Conservation (phyloP, 2,888 invertebrate genomes). For the Petrolisthes manimaculis region DNA sequence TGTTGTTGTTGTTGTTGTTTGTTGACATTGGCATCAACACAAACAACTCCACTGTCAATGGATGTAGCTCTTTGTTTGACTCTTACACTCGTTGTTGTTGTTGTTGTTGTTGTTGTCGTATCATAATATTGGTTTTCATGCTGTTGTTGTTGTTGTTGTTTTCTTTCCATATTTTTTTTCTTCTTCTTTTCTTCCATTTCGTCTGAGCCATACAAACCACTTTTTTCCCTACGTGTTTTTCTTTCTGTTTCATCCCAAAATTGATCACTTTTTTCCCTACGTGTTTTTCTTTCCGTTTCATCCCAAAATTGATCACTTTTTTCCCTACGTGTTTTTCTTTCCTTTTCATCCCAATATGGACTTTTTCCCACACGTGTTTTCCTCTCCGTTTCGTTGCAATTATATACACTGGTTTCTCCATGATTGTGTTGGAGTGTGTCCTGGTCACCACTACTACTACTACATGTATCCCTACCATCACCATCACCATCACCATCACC, state of each 20-base stretch:
- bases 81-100: constrained; percentile 11
- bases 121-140: too few species aligned
- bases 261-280: neutral
- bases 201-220: too few species aligned
- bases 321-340: neutral
- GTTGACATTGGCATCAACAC: constrained; percentile 40
- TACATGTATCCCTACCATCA: constrained; percentile 26
- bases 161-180: too few species aligned
- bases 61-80: constrained; percentile 51
- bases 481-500: constrained; percentile 25
- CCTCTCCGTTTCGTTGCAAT: neutral
- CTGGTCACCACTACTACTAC: constrained; percentile 46
- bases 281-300: neutral
- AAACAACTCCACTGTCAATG: constrained; percentile 60
- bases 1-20: too few species aligned
- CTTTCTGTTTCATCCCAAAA: too few species aligned
- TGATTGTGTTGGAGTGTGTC: constrained; percentile 7
- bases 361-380: too few species aligned
- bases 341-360: neutral
- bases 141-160: too few species aligned
- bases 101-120: too few species aligned
- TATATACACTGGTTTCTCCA: too few species aligned
- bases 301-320: too few species aligned
- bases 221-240: too few species aligned
- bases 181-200: too few species aligned